phyloP scores from a whole-genome alignment of 2,113 vertebrate genomes.

The Neolamprologus falcicula region DNA sequence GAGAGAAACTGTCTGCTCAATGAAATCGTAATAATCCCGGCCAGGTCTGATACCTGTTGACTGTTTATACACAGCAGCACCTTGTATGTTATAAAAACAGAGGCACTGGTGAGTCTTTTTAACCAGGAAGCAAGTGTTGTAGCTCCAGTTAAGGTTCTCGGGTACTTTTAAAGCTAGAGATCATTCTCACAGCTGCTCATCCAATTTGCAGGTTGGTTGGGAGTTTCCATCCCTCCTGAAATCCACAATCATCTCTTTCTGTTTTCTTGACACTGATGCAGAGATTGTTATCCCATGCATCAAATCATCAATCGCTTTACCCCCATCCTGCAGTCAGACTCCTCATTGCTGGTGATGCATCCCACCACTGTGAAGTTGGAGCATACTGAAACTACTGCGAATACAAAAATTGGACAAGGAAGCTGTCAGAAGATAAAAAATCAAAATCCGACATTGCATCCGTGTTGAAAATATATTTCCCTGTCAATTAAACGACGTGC shows the following conservation, averaged over 20 bases:
- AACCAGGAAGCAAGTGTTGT: neutral
- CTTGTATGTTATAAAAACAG: neutral
- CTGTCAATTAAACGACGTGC: neutral
- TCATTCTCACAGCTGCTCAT: neutral
- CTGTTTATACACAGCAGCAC: neutral
- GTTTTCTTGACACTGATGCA: neutral
- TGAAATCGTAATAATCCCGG: neutral
- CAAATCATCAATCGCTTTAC: neutral
- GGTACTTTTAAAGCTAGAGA: neutral
- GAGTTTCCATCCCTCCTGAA: neutral
- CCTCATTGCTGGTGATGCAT: neutral
- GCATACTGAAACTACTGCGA: neutral
- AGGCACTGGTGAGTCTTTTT: neutral
- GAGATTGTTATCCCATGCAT: neutral
- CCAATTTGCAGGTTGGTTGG: neutral
- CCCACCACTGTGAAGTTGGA: neutral
- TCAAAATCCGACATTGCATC: neutral
- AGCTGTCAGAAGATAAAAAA: neutral
- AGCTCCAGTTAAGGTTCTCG: neutral
- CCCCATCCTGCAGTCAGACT: neutral
- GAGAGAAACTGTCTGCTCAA: neutral
- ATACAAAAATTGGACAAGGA: neutral
- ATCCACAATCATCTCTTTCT: neutral
- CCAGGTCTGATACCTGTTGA: neutral
- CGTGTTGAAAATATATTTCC: neutral